Evolutionary conservation across 2,888 invertebrate genomes (phyloP), one percentile per base, ranked within the genome.

Genomic region (Zeuzera pyrina): DNA sequence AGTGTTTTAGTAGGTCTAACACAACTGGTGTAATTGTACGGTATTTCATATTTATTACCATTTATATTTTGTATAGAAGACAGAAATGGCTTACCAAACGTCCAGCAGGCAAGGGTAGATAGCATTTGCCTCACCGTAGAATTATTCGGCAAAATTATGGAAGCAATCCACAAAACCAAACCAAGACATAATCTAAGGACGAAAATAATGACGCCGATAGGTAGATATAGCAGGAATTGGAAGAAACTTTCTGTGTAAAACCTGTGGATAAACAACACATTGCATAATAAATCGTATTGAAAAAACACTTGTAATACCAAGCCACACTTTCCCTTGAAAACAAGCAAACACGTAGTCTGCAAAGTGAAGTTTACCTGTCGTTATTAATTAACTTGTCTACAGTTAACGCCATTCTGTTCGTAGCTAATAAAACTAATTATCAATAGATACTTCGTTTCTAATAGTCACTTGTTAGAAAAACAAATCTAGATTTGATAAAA

Each of bases 81-180:
- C 31, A 25, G 27, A 15, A 15, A 12, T 11, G 10, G 19, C 67
- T 70, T 72, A 67, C 88, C 88, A 59, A 88, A 85, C 3, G 86
- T 81, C 65, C 87, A 76, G 45, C 86, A 86, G 11, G 88, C 84
- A n/a, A 87, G 52, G 15, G 85, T 86, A 10, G 85, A 84, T 27
- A 87, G 53, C 52, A 87, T 57, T 47, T 85, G 85, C 39, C 86
- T 70, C 11, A 85, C 65, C 7, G 83, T 72, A 29, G 84, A 83
- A 45, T 85, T 84, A 51, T 87, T 85, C 19, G 87, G 87, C 42
- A 88, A 65, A 47, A 86, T 65, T 45, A 85, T 85, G 31, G 86
- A 85, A 19, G 86, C 76, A 33, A 87, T 59, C 72, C 87, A 83
- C 37, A 87, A 65, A 46, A 85, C 53, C 43, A 87, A 52, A 1